Base-by-base conservation (phyloP, 2,888 invertebrate genomes). In the Machimus atricapillus region DNA sequence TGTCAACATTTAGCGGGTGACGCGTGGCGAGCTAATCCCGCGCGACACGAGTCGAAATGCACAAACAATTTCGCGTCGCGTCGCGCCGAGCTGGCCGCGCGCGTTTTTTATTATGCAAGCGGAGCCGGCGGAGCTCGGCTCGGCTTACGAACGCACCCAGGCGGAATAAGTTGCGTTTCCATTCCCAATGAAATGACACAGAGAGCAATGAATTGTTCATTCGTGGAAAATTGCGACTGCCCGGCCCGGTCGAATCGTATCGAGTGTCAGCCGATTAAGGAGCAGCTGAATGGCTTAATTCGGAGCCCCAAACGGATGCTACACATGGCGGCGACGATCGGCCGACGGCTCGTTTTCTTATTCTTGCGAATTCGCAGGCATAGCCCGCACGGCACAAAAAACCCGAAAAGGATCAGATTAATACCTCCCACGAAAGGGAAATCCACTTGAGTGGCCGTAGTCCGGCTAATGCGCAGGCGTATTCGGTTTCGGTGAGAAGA, bases 141-240 rank as follows among this genome's bases (percentile, higher is more conserved):
- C 66, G 23, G 23, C 66, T 66, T 66, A 66, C 66, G 86, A 73
- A 83, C 83, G 86, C 83, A 87, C 79, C 87, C 85, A 87, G 27
- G 31, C 46, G 88, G 87, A 88, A 88, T 86, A 87, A 88, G 86
- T 88, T 79, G 82, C 74, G 85, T 85, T 87, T 87, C 87, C 82
- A 88, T 87, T 87, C 85, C 87, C 56, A 88, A 88, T 88, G 87
- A 88, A 88, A 88, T 88, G 87, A 88, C 87, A 88, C 85, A 40
- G 27, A 74, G 46, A 34, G 85, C 73, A 46, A 58, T 66, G 58
- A 43, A 74, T n/a, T 83, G 66, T 34, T 73, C 74, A 46, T 85
- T 73, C 85, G 85, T 85, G 85, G 74, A 85, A 82, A 82, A 82
- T 58, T 66, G 66, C 66, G 66, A 66, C 27, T 66, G 19, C 12